Evolutionary conservation across 1,140 invertebrate genomes (phyloP).

Genomic region (Bradynema listronoti): DNA sequence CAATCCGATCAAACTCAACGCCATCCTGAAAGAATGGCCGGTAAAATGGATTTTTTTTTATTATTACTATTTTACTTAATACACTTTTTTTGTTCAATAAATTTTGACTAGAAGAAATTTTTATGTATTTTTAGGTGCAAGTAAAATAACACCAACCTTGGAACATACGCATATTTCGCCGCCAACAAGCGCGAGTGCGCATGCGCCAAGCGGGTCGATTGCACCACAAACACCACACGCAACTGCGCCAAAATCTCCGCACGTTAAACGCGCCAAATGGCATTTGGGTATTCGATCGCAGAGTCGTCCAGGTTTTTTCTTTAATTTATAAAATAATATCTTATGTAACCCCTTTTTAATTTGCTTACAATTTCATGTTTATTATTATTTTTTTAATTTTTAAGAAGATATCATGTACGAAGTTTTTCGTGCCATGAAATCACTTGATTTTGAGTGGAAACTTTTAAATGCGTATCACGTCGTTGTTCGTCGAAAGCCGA

Average conservation of each 20-base stretch:
- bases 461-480: constrained; percentile 89
- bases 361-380: background rate
- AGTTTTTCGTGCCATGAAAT: constrained; percentile 97
- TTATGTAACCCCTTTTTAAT: no score
- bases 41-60: constrained; percentile 60
- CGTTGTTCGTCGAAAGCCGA: constrained; percentile 74
- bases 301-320: constrained; percentile 72
- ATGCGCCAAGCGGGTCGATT: background rate
- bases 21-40: constrained; percentile 90
- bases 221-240: background rate
- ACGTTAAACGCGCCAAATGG: constrained; percentile 92
- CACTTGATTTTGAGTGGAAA: constrained; percentile 83
- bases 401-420: constrained; percentile 99
- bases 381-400: constrained; percentile 76
- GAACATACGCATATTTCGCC: constrained; percentile 40
- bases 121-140: constrained; percentile 18
- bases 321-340: no score
- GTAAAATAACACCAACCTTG: constrained; percentile 59
- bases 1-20: constrained; percentile 58
- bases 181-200: background rate
- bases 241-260: constrained; percentile 60
- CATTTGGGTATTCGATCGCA: constrained; percentile 94
- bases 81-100: constrained; percentile 2
- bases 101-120: background rate
- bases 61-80: constrained; percentile 5